Conservation (phyloP, 2,888 invertebrate genomes). For the Ophion ventricosus region DNA sequence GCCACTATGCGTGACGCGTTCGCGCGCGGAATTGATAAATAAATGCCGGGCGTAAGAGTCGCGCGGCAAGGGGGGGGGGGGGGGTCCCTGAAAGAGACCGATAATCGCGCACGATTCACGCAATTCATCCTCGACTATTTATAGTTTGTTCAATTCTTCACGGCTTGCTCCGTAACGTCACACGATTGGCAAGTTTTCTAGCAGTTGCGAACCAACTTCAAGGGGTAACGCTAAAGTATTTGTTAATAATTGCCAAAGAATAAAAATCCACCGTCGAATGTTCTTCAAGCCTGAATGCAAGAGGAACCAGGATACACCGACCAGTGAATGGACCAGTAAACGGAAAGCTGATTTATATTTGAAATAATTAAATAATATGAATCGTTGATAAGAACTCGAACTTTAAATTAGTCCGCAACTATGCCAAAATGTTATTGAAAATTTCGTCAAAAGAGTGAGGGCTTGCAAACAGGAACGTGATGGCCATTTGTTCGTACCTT, state of each 20-base stretch:
- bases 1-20: constrained; percentile 24
- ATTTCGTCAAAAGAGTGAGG: no score
- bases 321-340: no score
- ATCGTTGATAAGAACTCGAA: no score
- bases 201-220: neutral
- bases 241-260: neutral
- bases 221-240: neutral
- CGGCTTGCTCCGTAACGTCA: neutral
- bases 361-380: no score
- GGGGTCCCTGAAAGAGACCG: neutral
- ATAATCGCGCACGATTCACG: constrained; percentile 32
- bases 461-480: no score
- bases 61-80: neutral
- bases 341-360: no score
- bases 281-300: no score
- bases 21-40: constrained; percentile 49
- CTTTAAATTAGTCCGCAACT: no score
- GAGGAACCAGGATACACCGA: no score
- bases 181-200: neutral
- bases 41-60: constrained; percentile 67
- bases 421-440: no score
- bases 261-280: no score
- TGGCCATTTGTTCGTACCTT: no score
- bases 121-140: constrained; percentile 47
- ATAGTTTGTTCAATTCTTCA: constrained; percentile 26